A percentile compares a stretch with the other conserved stretches of the same genome.
These are phyloP conservation scores for Macrobrachium rosenbergii DNA, from an alignment of 1,140 invertebrate species.

Conservation along the genomic window DNA sequence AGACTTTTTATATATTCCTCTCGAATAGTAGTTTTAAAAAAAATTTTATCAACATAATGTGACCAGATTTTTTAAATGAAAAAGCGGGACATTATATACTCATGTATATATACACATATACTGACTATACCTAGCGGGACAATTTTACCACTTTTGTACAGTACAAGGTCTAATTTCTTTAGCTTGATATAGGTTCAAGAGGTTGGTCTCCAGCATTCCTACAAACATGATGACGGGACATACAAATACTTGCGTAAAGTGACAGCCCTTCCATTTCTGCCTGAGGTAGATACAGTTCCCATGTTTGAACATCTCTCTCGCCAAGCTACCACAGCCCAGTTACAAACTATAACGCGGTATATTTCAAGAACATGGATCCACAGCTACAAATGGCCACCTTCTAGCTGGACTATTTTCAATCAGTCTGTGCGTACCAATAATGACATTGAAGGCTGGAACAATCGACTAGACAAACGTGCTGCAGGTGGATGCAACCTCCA, in stretches of 20 bases:
- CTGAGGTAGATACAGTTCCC: no score
- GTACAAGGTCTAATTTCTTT: background rate
- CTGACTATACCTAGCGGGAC: no score
- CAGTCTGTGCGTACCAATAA: no score
- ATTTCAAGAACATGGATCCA: slow-evolving; percentile 28
- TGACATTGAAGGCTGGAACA: slow-evolving; percentile 32
- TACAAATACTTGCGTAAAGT: slow-evolving; percentile 29
- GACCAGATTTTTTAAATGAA: no score
- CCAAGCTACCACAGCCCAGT: no score
- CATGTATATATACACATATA: no score
- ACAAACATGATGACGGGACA: slow-evolving; percentile 21
- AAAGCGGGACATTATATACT: no score
- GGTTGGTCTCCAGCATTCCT: slow-evolving; percentile 36
- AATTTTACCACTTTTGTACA: no score
- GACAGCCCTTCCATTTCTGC: slow-evolving; percentile 35
- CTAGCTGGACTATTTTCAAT: slow-evolving; percentile 8
- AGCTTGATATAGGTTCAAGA: slow-evolving; percentile 7
- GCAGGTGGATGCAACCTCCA: slow-evolving; percentile 29
- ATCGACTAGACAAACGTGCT: slow-evolving; percentile 14
- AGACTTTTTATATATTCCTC: no score
- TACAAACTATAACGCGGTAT: background rate
- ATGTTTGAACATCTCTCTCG: slow-evolving; percentile 23
- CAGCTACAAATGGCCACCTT: slow-evolving; percentile 22
- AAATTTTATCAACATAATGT: no score
- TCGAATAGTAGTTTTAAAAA: no score